Evolutionary conservation across 2,797 vertebrate species (phyloP).

Genomic region (Yasuhikotakia modesta): DNA sequence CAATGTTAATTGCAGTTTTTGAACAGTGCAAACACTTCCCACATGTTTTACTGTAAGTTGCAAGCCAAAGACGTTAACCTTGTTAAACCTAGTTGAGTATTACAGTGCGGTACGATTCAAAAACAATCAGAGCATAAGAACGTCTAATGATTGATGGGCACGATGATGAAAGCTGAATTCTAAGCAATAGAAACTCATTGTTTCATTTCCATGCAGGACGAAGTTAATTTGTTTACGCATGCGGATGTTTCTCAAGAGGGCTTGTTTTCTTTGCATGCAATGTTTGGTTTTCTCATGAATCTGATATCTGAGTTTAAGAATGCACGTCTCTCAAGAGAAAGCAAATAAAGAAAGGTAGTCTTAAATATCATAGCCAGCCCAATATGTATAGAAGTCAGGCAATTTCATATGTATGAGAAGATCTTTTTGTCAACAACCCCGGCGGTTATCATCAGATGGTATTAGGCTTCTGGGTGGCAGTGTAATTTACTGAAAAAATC

Average conservation of each 20-base stretch:
- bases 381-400: conserved; percentile 57
- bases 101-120: not conserved
- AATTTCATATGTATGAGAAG: conserved; percentile 68
- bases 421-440: conserved; percentile 68
- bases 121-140: conserved; percentile 9
- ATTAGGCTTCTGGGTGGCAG: conserved; percentile 63
- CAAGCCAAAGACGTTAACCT: conserved; percentile 62
- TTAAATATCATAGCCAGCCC: conserved; percentile 54
- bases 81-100: conserved; percentile 56
- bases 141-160: conserved; percentile 54
- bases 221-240: conserved; percentile 51
- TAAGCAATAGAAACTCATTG: conserved; percentile 54
- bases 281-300: conserved; percentile 61
- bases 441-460: conserved; percentile 61
- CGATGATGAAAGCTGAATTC: conserved; percentile 7
- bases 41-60: conserved; percentile 60
- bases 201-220: conserved; percentile 50
- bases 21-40: conserved; percentile 61
- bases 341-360: conserved; percentile 59
- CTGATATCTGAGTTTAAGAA: conserved; percentile 58
- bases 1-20: conserved; percentile 64
- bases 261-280: conserved; percentile 50
- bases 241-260: conserved; percentile 66
- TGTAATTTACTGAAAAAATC: conserved; percentile 62
- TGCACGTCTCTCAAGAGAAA: conserved; percentile 48